phyloP scores from a whole-genome alignment of 2,888 invertebrate species.

The Dolichomitus sp. region DNA sequence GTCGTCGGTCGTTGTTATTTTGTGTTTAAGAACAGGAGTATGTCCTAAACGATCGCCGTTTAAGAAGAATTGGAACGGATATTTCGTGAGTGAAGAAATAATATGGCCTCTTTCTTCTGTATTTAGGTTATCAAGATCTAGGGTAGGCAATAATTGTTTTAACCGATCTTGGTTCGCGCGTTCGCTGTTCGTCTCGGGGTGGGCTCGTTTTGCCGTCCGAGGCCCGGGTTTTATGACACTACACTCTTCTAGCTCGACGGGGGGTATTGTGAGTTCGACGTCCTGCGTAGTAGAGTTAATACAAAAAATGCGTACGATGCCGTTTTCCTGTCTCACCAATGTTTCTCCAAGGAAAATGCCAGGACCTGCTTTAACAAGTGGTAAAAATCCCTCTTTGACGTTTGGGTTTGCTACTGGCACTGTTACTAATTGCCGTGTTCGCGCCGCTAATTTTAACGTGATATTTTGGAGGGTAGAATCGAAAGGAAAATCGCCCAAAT shows the following conservation, averaged over 20 bases:
- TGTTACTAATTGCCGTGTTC: constrained; percentile 9
- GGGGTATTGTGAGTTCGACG: too few species aligned
- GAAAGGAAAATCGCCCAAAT: constrained; percentile 1
- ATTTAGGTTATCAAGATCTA: neutral
- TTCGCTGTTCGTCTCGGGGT: too few species aligned
- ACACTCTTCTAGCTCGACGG: too few species aligned
- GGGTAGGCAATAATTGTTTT: neutral
- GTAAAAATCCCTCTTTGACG: neutral
- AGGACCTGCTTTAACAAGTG: neutral
- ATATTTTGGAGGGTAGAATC: neutral
- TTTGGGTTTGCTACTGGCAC: neutral
- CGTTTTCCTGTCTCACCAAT: too few species aligned
- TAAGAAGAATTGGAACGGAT: neutral
- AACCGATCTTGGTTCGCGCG: too few species aligned
- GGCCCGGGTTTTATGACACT: too few species aligned
- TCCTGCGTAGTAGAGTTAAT: too few species aligned
- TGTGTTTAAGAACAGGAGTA: neutral
- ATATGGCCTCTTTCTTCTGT: neutral
- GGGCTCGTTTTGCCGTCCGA: too few species aligned
- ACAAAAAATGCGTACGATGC: too few species aligned
- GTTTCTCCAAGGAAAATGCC: neutral
- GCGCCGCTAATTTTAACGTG: neutral
- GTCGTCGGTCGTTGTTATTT: neutral
- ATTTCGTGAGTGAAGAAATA: neutral
- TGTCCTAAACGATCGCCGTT: neutral